Percentiles rank a stretch among this genome's conserved stretches.
Conservation (phyloP, 2,113 vertebrate species). For the Hippocampus zosterae region DNA sequence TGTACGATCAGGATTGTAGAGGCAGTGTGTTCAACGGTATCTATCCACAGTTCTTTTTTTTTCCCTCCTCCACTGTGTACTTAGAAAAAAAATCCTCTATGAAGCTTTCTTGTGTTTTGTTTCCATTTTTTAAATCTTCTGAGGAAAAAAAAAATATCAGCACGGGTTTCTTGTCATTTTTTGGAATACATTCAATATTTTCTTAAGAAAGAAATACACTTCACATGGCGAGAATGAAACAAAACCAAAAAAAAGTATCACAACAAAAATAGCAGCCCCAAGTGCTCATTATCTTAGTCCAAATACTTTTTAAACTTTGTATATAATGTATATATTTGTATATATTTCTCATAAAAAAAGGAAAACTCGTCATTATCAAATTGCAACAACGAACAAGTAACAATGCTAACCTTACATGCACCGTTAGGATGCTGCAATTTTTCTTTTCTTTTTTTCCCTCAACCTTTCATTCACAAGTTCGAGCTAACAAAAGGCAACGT, state of each 20-base stretch:
- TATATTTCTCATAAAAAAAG: slow-evolving; percentile 73
- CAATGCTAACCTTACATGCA: slow-evolving; percentile 76
- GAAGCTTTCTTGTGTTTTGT: slow-evolving; percentile 59
- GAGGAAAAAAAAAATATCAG: slow-evolving; percentile 69
- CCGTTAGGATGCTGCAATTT: slow-evolving; percentile 69
- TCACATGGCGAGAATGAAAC: slow-evolving; percentile 76
- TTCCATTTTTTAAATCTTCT: slow-evolving; percentile 72
- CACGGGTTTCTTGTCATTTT: slow-evolving; percentile 66
- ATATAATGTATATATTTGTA: slow-evolving; percentile 76
- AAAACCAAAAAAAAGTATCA: slow-evolving; percentile 49
- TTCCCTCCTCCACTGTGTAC: slow-evolving; percentile 45
- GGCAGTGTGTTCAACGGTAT: slow-evolving; percentile 78
- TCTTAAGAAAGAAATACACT: slow-evolving; percentile 74
- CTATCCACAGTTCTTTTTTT: slow-evolving; percentile 52
- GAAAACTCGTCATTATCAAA: slow-evolving; percentile 72
- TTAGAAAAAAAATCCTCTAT: slow-evolving; percentile 25
- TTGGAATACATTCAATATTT: slow-evolving; percentile 80
- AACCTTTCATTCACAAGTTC: slow-evolving; percentile 73
- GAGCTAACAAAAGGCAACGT: slow-evolving; percentile 76
- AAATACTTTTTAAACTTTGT: slow-evolving; percentile 80
- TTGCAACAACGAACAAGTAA: slow-evolving; percentile 77
- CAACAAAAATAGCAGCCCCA: slow-evolving; percentile 77
- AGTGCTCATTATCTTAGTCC: slow-evolving; percentile 77
- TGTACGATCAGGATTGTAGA: slow-evolving; percentile 76
- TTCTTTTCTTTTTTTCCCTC: slow-evolving; percentile 50